Evolutionary conservation across 2,888 invertebrate genomes (phyloP).

Genomic region (Diploptera punctata): DNA sequence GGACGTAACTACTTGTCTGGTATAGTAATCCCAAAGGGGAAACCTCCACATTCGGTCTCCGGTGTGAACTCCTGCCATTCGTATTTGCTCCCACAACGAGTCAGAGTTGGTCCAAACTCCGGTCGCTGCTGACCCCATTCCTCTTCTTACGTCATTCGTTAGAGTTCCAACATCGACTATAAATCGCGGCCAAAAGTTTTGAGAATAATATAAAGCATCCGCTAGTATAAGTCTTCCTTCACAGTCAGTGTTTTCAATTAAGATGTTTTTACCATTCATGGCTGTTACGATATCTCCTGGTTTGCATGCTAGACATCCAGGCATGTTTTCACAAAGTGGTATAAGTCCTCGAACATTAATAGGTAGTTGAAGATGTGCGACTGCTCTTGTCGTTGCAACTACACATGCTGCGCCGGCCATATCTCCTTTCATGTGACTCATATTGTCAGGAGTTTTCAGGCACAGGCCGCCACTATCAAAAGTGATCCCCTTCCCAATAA

Average conservation of each 20-base stretch:
- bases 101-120: constrained; percentile 65
- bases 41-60: constrained; percentile 77
- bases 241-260: constrained; percentile 76
- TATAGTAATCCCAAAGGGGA: constrained; percentile 70
- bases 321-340: constrained; percentile 74
- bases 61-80: constrained; percentile 62
- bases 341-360: constrained; percentile 67
- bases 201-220: constrained; percentile 72
- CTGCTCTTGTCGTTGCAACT: constrained; percentile 61
- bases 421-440: constrained; percentile 76
- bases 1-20: constrained; percentile 49
- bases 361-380: constrained; percentile 60
- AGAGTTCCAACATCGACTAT: constrained; percentile 73
- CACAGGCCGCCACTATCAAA: constrained; percentile 79
- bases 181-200: constrained; percentile 62
- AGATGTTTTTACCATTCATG: constrained; percentile 74
- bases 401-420: constrained; percentile 77
- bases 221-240: constrained; percentile 75
- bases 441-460: constrained; percentile 66
- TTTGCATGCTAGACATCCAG: constrained; percentile 69
- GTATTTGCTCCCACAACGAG: constrained; percentile 60
- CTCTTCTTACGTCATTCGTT: constrained; percentile 66
- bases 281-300: constrained; percentile 76
- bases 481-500: constrained; percentile 71
- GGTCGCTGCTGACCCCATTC: constrained; percentile 65